A percentile compares a stretch with the other conserved stretches of the same genome.
Evolutionary conservation across 2,113 vertebrate genomes (phyloP).

Genomic region (Cisticola juncidis): DNA sequence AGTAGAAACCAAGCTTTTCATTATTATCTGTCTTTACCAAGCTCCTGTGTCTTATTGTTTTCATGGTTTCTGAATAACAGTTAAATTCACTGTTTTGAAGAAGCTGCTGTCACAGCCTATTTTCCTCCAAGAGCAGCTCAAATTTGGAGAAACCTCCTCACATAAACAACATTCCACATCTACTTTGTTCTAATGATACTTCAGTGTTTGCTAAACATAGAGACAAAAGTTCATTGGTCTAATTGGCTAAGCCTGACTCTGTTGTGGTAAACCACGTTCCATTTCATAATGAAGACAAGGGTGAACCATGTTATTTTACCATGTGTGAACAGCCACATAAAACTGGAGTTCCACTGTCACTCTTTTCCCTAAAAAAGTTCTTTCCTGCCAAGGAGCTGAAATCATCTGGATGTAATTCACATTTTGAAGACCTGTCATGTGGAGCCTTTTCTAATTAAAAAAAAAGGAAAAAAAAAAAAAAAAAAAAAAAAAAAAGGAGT

Average conservation of each 20-base stretch:
- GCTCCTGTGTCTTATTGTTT: neutral
- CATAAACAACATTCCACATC: constrained; percentile 12
- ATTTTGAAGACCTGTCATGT: neutral
- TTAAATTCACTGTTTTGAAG: neutral
- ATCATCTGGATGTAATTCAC: constrained; percentile 22
- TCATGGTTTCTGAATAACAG: neutral
- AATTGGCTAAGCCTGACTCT: constrained; percentile 17
- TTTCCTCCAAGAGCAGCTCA: neutral
- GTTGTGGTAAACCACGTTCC: neutral
- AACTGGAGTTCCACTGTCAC: neutral
- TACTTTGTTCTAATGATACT: constrained; percentile 20
- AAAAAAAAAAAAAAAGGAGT: neutral
- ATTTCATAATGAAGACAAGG: neutral
- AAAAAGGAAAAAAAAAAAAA: neutral
- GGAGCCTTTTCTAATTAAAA: neutral
- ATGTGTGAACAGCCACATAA: constrained; percentile 6
- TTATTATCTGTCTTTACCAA: neutral
- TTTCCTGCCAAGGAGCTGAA: neutral
- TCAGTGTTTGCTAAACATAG: constrained; percentile 12
- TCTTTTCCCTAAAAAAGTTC: neutral
- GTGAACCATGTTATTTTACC: neutral
- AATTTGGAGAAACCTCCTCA: neutral
- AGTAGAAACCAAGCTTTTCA: neutral
- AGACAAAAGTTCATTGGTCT: neutral
- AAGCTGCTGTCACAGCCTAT: neutral